Conservation (phyloP, 2,113 vertebrate genomes). For the Hippocampus zosterae region DNA sequence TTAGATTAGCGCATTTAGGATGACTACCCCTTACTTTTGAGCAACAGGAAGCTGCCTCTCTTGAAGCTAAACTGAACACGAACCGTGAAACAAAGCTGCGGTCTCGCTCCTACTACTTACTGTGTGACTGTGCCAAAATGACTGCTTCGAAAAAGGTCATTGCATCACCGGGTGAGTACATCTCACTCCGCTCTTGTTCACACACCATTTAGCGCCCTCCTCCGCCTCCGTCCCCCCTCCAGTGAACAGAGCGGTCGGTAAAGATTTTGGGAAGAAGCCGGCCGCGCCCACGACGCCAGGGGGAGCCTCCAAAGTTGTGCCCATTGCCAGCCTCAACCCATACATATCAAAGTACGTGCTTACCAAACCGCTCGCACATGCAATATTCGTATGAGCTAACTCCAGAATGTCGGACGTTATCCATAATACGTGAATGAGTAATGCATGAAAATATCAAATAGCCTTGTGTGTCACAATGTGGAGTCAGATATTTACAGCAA, state of each 20-base stretch:
- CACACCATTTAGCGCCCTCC: slow-evolving; percentile 38
- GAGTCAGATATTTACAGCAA: not conserved
- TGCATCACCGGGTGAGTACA: slow-evolving; percentile 40
- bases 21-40: not conserved
- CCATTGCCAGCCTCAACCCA: slow-evolving; percentile 92
- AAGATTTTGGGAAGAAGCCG: slow-evolving; percentile 74
- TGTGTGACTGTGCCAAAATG: slow-evolving; percentile 33
- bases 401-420: too few species aligned
- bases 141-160: slow-evolving; percentile 40
- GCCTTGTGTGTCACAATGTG: not conserved
- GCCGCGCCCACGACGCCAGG: slow-evolving; percentile 72
- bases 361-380: not conserved
- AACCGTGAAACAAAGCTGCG: not conserved
- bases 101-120: not conserved
- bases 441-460: too few species aligned
- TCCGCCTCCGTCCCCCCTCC: slow-evolving; percentile 47
- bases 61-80: not conserved
- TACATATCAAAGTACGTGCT: slow-evolving; percentile 92
- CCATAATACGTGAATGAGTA: too few species aligned
- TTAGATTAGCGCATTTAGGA: too few species aligned
- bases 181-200: slow-evolving; percentile 40
- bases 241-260: slow-evolving; percentile 69
- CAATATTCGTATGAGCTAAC: not conserved
- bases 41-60: not conserved
- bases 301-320: slow-evolving; percentile 82